Evolutionary conservation across 37 sponge, comb jelly and placozoan genomes (phyloP), one percentile per base, ranked within the genome.

Genomic region (Lycopodina hypogea): DNA sequence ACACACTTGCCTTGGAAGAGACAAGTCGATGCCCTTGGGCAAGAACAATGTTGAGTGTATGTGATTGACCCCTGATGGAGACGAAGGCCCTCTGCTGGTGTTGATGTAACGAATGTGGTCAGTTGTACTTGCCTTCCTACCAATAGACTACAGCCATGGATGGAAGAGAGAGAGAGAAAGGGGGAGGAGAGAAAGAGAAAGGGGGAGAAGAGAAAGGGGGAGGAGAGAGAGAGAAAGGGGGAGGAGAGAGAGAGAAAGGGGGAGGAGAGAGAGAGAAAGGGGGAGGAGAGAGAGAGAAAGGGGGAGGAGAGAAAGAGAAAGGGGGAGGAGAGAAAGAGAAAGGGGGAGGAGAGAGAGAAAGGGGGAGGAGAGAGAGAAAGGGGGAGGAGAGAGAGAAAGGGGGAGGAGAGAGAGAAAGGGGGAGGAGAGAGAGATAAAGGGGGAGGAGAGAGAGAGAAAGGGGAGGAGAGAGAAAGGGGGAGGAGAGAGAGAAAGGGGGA

Each of bases 1-100:
- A n/a, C n/a, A n/a, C n/a, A n/a, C n/a, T n/a, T n/a, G n/a, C n/a
- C n/a, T 2, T 7, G 66, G 35, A 19, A 65, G 26, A 30, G 88
- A 83, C 23, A 50, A 81, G 1, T 77, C 68, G 52, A 83, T 78
- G 3, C 80, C 84, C n/a, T 33, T 18, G 0, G 89, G 79, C 3
- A 89, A 37, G 14, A 84, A 89, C 15, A 89, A 56, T 34, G 71
- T 55, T 14, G 74, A 55, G 14, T 32, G 52, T 34, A 53, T 9
- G 14, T 33, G 11, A 53, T 18, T 23, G 18, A 11, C 48, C 22
- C 45, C 71, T 38, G 19, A 8, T 28, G 0, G 56, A 36, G 24
- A 45, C 48, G 9, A 45, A 26, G 15, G 23, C 29, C 32, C 28
- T 2, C 33, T 35, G 30, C 0, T 64, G 60, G 59, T 81, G 72